Evolutionary conservation across 2,888 invertebrate genomes (phyloP).

Genomic region (Drosophila formosana): DNA sequence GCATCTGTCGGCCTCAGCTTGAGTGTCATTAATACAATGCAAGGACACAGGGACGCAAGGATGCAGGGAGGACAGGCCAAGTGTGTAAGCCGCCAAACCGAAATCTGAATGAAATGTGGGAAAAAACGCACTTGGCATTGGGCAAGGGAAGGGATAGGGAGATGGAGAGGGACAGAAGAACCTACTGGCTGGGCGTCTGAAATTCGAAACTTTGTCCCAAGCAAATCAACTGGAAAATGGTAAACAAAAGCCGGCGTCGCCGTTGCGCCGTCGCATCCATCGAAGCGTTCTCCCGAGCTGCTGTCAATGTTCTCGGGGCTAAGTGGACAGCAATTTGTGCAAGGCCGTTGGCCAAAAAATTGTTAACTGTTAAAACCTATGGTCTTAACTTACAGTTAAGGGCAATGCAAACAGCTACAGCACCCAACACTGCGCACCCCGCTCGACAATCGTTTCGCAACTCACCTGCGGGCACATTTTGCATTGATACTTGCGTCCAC

Average conservation of each 20-base stretch:
- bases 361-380: constrained; percentile 44
- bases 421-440: constrained; percentile 9
- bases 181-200: constrained; percentile 32
- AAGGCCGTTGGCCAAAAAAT: constrained; percentile 43
- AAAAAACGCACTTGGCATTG: constrained; percentile 45
- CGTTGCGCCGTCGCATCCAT: background rate
- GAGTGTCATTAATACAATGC: constrained; percentile 64
- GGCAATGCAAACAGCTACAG: constrained; percentile 46
- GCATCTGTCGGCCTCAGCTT: constrained; percentile 56
- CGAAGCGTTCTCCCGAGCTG: constrained; percentile 23
- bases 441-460: constrained; percentile 52
- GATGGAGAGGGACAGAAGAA: background rate
- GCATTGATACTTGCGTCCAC: constrained; percentile 94
- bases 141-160: background rate
- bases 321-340: constrained; percentile 47
- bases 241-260: constrained; percentile 67
- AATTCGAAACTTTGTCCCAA: constrained; percentile 70
- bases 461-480: constrained; percentile 99
- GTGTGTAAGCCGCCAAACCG: constrained; percentile 55
- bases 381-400: constrained; percentile 47
- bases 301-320: constrained; percentile 37
- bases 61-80: constrained; percentile 33
- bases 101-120: constrained; percentile 64
- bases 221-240: constrained; percentile 78
- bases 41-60: background rate